Conservation (phyloP, 2,113 vertebrate genomes). For the Baryphthengus martii region DNA sequence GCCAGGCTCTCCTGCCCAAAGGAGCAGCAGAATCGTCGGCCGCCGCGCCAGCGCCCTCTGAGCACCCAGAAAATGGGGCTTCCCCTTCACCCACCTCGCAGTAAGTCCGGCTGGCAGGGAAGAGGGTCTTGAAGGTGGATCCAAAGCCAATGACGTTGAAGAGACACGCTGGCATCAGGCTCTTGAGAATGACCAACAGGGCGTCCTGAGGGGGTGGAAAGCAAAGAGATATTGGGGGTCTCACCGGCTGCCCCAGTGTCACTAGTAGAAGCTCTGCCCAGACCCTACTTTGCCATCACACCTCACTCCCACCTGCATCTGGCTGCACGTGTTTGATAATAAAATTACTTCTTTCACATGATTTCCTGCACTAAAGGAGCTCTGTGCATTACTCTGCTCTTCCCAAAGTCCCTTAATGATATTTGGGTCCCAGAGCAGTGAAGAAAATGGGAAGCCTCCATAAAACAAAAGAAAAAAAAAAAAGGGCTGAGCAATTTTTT, state of each 20-base stretch:
- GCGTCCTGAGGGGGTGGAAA: conserved; percentile 77
- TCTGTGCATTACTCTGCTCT: not conserved
- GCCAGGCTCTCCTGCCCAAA: conserved; percentile 81
- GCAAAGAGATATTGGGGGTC: not conserved
- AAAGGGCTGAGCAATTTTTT: not conserved
- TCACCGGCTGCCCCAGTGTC: not conserved
- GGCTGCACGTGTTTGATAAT: not conserved
- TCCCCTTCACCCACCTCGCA: conserved; percentile 79
- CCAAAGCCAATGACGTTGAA: conserved; percentile 93
- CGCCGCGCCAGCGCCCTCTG: fast-evolving
- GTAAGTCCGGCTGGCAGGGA: conserved; percentile 86
- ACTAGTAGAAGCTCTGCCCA: not conserved
- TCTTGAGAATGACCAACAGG: conserved; percentile 90
- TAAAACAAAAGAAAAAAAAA: not conserved
- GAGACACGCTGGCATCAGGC: conserved; percentile 85
- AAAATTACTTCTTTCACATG: not conserved
- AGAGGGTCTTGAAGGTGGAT: conserved; percentile 87
- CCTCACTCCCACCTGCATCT: not conserved
- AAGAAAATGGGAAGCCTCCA: not conserved
- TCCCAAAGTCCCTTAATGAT: not conserved
- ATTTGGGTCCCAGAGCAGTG: not conserved
- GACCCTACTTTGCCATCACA: not conserved
- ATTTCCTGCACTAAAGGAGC: not conserved
- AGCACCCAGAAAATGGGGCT: not conserved
- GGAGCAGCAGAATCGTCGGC: not conserved